Evolutionary conservation across 2,888 invertebrate genomes (phyloP).

Genomic region (Adelognathus sp.): DNA sequence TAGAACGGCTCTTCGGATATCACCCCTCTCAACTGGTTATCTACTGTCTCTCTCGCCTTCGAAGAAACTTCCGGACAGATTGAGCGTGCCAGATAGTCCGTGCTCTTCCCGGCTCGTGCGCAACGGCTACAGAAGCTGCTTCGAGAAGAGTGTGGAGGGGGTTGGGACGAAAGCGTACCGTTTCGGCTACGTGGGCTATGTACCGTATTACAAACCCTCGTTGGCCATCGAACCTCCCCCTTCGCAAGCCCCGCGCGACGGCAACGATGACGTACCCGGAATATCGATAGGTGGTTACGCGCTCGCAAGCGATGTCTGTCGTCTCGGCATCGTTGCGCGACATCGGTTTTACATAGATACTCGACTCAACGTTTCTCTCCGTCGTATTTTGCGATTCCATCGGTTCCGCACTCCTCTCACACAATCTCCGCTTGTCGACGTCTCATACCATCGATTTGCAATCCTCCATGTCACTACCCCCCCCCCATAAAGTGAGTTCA

Average conservation of each 20-base stretch:
- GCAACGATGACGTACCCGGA: slow-evolving; percentile 47
- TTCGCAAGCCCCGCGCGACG: slow-evolving; percentile 23
- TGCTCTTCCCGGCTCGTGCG: slow-evolving; percentile 3
- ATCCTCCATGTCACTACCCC: slow-evolving; percentile 10
- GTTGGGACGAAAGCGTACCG: neutral
- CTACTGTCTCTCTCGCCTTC: slow-evolving; percentile 27
- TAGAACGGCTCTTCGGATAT: slow-evolving; percentile 46
- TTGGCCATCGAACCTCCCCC: slow-evolving; percentile 34
- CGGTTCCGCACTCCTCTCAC: slow-evolving; percentile 6
- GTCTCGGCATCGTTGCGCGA: slow-evolving; percentile 14
- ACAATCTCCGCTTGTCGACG: neutral
- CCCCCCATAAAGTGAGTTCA: slow-evolving; percentile 6
- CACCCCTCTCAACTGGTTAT: slow-evolving; percentile 8
- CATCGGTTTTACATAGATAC: slow-evolving; percentile 46
- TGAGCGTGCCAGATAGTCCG: slow-evolving; percentile 60
- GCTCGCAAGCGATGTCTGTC: slow-evolving; percentile 36
- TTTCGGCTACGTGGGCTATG: slow-evolving; percentile 26
- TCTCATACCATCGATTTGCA: neutral
- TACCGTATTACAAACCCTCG: slow-evolving; percentile 9
- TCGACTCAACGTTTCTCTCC: slow-evolving; percentile 12
- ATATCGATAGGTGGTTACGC: slow-evolving; percentile 54
- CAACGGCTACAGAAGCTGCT: slow-evolving; percentile 9
- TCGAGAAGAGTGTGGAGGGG: neutral
- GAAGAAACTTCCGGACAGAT: slow-evolving; percentile 61
- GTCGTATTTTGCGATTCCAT: slow-evolving; percentile 7